Evolutionary conservation across 2,797 vertebrate genomes (phyloP), one percentile per base, ranked within the genome.

Genomic region (Anableps anableps): DNA sequence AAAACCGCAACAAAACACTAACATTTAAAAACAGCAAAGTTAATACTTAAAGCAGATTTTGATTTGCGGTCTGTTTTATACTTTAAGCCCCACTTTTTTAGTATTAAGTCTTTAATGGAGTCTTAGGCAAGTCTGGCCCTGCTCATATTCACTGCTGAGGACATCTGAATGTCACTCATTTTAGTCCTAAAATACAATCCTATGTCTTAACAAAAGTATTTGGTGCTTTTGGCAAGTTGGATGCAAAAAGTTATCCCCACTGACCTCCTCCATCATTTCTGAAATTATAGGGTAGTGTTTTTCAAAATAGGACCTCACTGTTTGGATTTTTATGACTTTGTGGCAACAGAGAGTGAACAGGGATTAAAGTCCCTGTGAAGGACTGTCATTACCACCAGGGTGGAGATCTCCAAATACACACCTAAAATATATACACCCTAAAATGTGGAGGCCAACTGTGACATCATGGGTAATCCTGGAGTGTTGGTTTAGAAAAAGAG

Each of bases 351-450:
- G 73, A 83, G 76, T 72, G 76, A 83, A 77, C 36, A 72, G 72
- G 66, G 76, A 68, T 85, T 88, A 66, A 76, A 62, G 43, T n/a
- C 80, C 72, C 68, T 60, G 68, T 48, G 77, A 76, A 82, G 77
- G 77, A 84, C 93, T 93, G 89, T 94, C 84, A 94, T 95, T 94
- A 93, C 83, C 88, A 82, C 80, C 60, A 89, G 91, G 93, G 91
- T 90, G 93, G 92, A 90, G 91, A 81, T 83, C 83, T 85, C 80
- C 70, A 51, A 68, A 62, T 62, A 79, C 82, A 88, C 79, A 85
- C 82, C 75, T n/a, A n/a, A n/a, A n/a, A n/a, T n/a, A n/a, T n/a
- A n/a, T n/a, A n/a, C n/a, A n/a, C n/a, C 85, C 64, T 62, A 62
- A 83, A 81, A 88, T 78, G 48, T 55, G n/a, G 51, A 70, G 48